A percentile compares a stretch with the other conserved stretches of the same genome.
Evolutionary conservation across 1,140 invertebrate genomes (phyloP).

Genomic region (Anoplolepis gracilipes): DNA sequence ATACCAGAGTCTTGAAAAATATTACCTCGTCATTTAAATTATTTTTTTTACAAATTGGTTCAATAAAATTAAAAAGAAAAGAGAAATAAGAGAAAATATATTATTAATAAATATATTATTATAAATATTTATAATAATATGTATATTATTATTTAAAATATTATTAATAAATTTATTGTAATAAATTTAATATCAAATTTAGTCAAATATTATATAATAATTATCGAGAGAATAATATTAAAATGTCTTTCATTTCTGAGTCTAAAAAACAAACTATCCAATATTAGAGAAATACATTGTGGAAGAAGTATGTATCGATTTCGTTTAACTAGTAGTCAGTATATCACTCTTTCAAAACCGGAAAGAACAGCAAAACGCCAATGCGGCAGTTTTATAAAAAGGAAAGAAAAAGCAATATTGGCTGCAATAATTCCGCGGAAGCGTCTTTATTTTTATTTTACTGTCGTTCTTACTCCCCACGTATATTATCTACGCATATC

Average conservation of each 20-base stretch:
- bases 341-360: neutral
- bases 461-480: neutral
- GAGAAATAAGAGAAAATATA: neutral
- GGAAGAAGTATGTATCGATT: neutral
- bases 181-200: neutral
- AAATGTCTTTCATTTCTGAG: neutral
- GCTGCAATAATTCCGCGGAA: neutral
- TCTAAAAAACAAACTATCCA: neutral
- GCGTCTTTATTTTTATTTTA: conserved; percentile 3
- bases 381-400: conserved; percentile 15
- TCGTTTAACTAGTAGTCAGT: neutral
- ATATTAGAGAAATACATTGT: neutral
- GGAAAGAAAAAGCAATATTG: neutral
- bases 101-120: neutral
- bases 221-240: neutral
- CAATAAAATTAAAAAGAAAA: neutral
- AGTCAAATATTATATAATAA: conserved; percentile 9
- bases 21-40: neutral
- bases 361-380: neutral
- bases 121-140: conserved; percentile 17
- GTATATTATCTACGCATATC: conserved; percentile 12
- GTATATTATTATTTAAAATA: no score
- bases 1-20: neutral
- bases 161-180: no score
- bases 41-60: no score